Evolutionary conservation across 2,113 vertebrate genomes (phyloP).

Genomic region (Sciurus niger): DNA sequence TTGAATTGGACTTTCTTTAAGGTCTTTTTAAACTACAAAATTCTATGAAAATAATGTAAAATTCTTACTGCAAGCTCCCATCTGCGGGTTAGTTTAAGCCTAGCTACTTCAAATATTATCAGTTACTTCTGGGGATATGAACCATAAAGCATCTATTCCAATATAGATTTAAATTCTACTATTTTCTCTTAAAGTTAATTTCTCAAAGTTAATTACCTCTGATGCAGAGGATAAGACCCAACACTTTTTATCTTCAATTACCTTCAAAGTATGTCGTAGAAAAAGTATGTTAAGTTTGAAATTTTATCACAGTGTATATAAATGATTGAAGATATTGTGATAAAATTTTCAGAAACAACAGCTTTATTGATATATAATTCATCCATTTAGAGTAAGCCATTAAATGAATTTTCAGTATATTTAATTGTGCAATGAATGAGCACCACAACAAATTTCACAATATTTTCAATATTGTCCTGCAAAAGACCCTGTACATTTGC

Average conservation of each 20-base stretch:
- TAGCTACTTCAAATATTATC: slow-evolving; percentile 30
- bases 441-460: not conserved
- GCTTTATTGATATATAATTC: slow-evolving; percentile 20
- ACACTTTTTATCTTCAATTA: not conserved
- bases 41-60: slow-evolving; percentile 65
- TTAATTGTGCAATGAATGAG: not conserved
- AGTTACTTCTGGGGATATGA: slow-evolving; percentile 26
- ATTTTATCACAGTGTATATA: not conserved
- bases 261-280: not conserved
- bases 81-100: slow-evolving; percentile 1
- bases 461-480: not conserved
- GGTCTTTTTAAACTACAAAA: not conserved
- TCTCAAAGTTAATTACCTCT: slow-evolving; percentile 46
- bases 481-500: not conserved
- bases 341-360: not conserved
- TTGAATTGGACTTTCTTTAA: not conserved
- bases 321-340: slow-evolving; percentile 16
- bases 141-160: not conserved
- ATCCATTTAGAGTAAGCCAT: not conserved
- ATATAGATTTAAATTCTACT: slow-evolving; percentile 52
- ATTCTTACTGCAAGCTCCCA: slow-evolving; percentile 46
- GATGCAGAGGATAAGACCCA: not conserved
- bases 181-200: slow-evolving; percentile 57
- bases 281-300: not conserved
- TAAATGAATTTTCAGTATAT: slow-evolving; percentile 4